Percentiles rank a stretch among this genome's conserved stretches.
These are phyloP conservation scores for Microctonus aethiopoides DNA, from an alignment of 2,888 invertebrate genomes.

Conservation along the genomic window DNA sequence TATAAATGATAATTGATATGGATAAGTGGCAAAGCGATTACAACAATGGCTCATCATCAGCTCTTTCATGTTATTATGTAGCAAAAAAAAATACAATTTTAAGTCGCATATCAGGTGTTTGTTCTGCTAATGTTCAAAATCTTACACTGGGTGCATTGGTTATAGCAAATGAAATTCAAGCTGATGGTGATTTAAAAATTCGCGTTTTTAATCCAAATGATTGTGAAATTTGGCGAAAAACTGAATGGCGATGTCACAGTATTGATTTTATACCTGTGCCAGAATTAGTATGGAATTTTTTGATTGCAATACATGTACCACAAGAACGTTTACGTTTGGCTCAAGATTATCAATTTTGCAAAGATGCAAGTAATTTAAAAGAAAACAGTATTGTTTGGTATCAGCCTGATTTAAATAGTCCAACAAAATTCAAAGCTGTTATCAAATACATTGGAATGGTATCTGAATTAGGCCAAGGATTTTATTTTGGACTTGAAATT, in stretches of 20 bases:
- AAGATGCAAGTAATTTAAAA: constrained; percentile 61
- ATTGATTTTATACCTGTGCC: constrained; percentile 54
- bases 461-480: constrained; percentile 69
- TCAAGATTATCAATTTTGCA: constrained; percentile 65
- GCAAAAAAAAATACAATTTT: constrained; percentile 50
- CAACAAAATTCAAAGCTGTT: constrained; percentile 54
- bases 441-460: constrained; percentile 71
- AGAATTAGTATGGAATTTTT: constrained; percentile 68
- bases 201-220: constrained; percentile 45
- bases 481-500: constrained; percentile 71
- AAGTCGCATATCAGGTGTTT: constrained; percentile 50
- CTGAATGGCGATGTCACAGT: constrained; percentile 59
- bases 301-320: constrained; percentile 69
- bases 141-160: constrained; percentile 56
- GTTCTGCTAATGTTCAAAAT: constrained; percentile 47
- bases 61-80: constrained; percentile 46
- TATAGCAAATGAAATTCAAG: constrained; percentile 49
- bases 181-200: constrained; percentile 50
- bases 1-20: constrained; percentile 34
- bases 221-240: constrained; percentile 53
- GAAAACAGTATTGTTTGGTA: constrained; percentile 54
- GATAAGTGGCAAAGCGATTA: constrained; percentile 39
- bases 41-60: constrained; percentile 33
- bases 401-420: constrained; percentile 33
- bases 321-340: constrained; percentile 69